Base-by-base conservation (phyloP, 2,797 vertebrate genomes). In the Aeoliscus strigatus region DNA sequence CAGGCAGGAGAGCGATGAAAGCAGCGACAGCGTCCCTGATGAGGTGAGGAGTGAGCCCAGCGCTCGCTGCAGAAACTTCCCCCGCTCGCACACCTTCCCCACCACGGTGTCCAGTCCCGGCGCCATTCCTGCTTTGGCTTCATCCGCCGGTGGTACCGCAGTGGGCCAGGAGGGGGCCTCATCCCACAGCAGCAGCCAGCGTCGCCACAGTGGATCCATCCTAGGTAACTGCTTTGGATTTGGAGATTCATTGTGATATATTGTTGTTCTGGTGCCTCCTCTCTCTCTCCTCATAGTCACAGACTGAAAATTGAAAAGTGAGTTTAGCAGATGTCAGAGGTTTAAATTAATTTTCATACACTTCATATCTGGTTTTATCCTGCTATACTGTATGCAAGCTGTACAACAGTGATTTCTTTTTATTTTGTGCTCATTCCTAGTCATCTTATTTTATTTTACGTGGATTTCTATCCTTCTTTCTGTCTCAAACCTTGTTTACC, bases 1-100 rank as follows among this genome's bases (percentile, higher is more conserved):
- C 82, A 81, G 94, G 9, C 91, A 90, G 63, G 95, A 96, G 60
- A 99, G 96, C 0, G 96, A 98, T 0, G 95, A 99, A 65, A 99
- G 94, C 26, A 91, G 93, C 2, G 96, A 97, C 74, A 94, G 94
- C 0, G 61, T 88, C 43, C 91, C 89, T 0, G 94, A 95, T 11
- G 94, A 96, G 56, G 66, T 85, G 23, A 77, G 81, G 43, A 83
- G 81, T 1, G 77, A 80, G 9, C 63, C 74, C 27, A 48, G 31
- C 7, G 70, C 81, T 14, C 84, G 37, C 27, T 45, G 60, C 6
- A 72, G 81, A 17, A 70, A 76, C 59, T 80, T 88, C 25, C 65
- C 91, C 15, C 89, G 91, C 33, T 89, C 86, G n/a, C 89, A 91
- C 80, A 88, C 92, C 54, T 94, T 93, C 70, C 93, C 93, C 24